Base-by-base conservation (phyloP, 2,113 vertebrate species). In the Forbesichthys papilliferus region DNA sequence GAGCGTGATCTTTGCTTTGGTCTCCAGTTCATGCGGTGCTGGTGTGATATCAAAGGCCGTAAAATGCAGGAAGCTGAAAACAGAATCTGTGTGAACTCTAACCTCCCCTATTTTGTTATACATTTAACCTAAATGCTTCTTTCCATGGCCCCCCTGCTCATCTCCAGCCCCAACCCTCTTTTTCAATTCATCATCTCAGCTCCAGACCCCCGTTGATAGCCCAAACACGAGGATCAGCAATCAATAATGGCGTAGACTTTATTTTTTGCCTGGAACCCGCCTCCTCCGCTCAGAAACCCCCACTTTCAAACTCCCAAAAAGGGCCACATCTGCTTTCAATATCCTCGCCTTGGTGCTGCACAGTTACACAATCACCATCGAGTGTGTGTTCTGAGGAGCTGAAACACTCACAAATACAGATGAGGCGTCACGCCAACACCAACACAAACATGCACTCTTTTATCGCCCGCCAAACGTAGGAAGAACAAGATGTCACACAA, bases 241-340 rank as follows among this genome's bases (percentile, higher is more conserved):
- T 91, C 90, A 91, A 92, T 93, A 91, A 92, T 76, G 79, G 74
- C 80, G 81, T 82, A 89, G 90, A 42, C 7, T 5, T 42, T 82
- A 12, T 77, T 72, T 89, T 90, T 89, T 85, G 79, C 52, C 73
- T 52, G 79, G 77, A 11, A 51, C 53, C 53, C 42, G 14, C 16
- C 57, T 52, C 61, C 55, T 48, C 20, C 54, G 20, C 54, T 18
- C 54, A 56, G n/a, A 56, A n/a, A 56, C 77, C 61, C 71, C 59
- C 52, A 34, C 69, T 67, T 66, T 14, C 9, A n/a, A 36, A 78
- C 56, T 77, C 82, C 2, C 27, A 27, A 70, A 74, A 75, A 89
- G 86, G 36, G 71, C 85, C 84, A 94, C 93, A 94, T 94, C 93
- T 95, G 93, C 89, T 93, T 94, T 89, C 84, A 90, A 94, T 95